Evolutionary conservation across 2,888 invertebrate species (phyloP).

Genomic region (Lasioglossum morio): DNA sequence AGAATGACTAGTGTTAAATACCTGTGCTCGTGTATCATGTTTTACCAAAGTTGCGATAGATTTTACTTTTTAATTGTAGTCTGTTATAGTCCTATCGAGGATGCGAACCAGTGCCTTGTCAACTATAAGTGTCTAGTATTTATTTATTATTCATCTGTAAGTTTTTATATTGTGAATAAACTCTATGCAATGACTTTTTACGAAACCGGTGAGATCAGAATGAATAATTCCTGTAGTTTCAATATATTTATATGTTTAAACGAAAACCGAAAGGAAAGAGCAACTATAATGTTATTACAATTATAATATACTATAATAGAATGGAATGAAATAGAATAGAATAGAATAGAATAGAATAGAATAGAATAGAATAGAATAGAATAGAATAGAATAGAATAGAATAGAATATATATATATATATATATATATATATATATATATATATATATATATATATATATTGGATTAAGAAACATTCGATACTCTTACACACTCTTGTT

Average conservation of each 20-base stretch:
- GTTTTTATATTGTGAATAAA: conserved; percentile 76
- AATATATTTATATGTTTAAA: conserved; percentile 47
- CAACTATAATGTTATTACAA: conserved; percentile 20
- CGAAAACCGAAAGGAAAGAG: conserved; percentile 13
- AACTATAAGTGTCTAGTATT: conserved; percentile 75
- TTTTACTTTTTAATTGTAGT: conserved; percentile 31
- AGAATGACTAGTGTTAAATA: conserved; percentile 22
- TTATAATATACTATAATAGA: conserved; percentile 7
- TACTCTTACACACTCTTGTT: conserved; percentile 13
- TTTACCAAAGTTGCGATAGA: conserved; percentile 66
- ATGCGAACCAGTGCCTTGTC: conserved; percentile 77
- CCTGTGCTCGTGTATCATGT: conserved; percentile 29
- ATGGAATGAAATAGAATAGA: not conserved
- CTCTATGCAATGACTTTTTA: conserved; percentile 66
- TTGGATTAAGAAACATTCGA: conserved; percentile 24
- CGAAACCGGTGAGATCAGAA: conserved; percentile 2
- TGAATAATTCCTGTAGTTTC: not conserved
- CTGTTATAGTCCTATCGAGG: conserved; percentile 34
- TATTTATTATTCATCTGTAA: conserved; percentile 72
- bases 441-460: too few relatives aligned
- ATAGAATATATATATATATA: too few relatives aligned
- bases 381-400: too few relatives aligned
- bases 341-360: not conserved
- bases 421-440: too few relatives aligned
- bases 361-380: too few relatives aligned